These are phyloP conservation scores for Nomada lathburiana DNA, from an alignment of 2,888 invertebrate species.

Conservation along the genomic window DNA sequence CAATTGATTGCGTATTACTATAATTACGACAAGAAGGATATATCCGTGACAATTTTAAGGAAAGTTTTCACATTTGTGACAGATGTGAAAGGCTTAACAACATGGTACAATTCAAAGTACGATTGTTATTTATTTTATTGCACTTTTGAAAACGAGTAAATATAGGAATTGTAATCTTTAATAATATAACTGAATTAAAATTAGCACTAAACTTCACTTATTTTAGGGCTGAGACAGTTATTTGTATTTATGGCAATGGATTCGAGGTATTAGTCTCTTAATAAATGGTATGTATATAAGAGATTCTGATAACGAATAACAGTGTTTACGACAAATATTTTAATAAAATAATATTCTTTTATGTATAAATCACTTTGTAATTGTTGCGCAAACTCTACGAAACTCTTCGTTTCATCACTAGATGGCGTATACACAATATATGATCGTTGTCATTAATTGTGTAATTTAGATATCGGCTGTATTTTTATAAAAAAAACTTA, in stretches of 20 bases:
- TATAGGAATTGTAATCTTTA: neutral
- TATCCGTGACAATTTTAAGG: slow-evolving; percentile 65
- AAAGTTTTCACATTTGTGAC: slow-evolving; percentile 75
- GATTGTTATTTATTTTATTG: slow-evolving; percentile 46
- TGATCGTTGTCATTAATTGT: neutral
- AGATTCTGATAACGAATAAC: neutral
- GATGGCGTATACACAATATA: slow-evolving; percentile 36
- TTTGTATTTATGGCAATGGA: slow-evolving; percentile 86
- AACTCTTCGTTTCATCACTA: neutral
- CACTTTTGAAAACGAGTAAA: neutral
- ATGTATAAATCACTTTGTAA: neutral
- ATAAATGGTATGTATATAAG: slow-evolving; percentile 5
- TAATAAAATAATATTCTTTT: slow-evolving; percentile 1
- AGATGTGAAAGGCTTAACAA: slow-evolving; percentile 80
- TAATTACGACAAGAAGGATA: slow-evolving; percentile 50
- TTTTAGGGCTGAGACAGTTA: slow-evolving; percentile 75
- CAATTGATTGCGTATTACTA: slow-evolving; percentile 74
- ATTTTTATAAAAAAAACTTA: too few species aligned
- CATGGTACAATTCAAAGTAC: slow-evolving; percentile 70
- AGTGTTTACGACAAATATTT: neutral
- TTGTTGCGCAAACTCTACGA: neutral
- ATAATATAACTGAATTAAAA: slow-evolving; percentile 15
- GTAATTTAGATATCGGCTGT: neutral
- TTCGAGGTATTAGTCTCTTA: slow-evolving; percentile 82
- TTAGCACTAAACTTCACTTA: slow-evolving; percentile 45